Evolutionary conservation across 2,797 vertebrate species (phyloP).

Genomic region (Artibeus jamaicensis): DNA sequence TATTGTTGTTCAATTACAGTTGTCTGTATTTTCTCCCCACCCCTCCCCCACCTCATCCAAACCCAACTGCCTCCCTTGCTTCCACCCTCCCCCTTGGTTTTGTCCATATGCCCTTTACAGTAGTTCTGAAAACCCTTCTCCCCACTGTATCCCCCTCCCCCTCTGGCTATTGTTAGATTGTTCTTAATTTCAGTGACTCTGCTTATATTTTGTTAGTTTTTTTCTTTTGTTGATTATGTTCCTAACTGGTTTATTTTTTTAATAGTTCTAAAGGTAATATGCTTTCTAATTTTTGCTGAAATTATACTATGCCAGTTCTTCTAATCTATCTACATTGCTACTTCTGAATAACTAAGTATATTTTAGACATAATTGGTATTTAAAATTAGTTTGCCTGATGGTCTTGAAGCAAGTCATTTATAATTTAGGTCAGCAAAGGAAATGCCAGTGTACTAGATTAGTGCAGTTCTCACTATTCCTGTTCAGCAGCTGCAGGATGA

Average conservation of each 20-base stretch:
- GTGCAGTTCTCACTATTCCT: constrained; percentile 41
- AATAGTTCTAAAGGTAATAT: constrained; percentile 18
- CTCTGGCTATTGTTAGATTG: too few relatives aligned
- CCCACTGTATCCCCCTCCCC: too few relatives aligned
- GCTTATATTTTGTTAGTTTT: too few relatives aligned
- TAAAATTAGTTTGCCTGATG: constrained; percentile 77
- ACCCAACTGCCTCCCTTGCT: too few relatives aligned
- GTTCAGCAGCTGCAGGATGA: constrained; percentile 45
- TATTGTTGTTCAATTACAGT: too few relatives aligned
- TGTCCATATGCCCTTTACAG: too few relatives aligned
- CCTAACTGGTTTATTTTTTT: background rate
- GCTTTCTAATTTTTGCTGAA: constrained; percentile 41
- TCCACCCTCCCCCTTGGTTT: too few relatives aligned
- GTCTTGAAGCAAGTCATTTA: constrained; percentile 76
- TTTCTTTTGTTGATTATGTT: too few relatives aligned
- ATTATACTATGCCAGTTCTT: constrained; percentile 14
- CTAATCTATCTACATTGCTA: constrained; percentile 9
- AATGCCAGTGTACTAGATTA: constrained; percentile 61
- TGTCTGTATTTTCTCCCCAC: too few relatives aligned
- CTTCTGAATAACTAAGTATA: constrained; percentile 61
- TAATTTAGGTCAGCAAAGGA: constrained; percentile 77
- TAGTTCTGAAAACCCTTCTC: too few relatives aligned
- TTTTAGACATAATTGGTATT: constrained; percentile 71
- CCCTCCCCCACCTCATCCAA: too few relatives aligned
- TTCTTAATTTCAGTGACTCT: too few relatives aligned